Evolutionary conservation across 1,140 invertebrate genomes (phyloP), one percentile per base, ranked within the genome.

Genomic region (Theocolax elegans): DNA sequence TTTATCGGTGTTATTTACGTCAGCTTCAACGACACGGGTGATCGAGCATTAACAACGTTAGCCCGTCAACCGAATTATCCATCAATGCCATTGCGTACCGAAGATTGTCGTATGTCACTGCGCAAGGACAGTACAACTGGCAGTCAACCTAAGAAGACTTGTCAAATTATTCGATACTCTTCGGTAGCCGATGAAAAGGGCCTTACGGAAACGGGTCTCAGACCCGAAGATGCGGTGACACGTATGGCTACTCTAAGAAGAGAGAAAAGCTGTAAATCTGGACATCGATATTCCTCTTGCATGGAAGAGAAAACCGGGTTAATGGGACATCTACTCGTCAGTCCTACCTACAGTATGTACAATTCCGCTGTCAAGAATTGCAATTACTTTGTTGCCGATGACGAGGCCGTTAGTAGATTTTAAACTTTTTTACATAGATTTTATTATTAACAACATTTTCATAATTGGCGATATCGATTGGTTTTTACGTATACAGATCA

Each of bases 11-110:
- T 21, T 1, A 0, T 29, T 29, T 27, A 9, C n/a, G n/a, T 15
- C 74, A 85, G 85, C 65, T 86, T 86, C 60, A 86, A 86, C 65
- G 85, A 86, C 49, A 85, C 85, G 15, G 84, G 84, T 21, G 84
- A 86, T 70, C 74, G 83, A 56, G 71, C 81, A 0, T 46, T 86
- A n/a, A 86, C 85, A 6, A 85, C 85, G 23, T 59, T 86, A 7
- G 83, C 83, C 40, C 78, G 83, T 46, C 85, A 86, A 40, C 83
- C 83, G 38, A 80, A 77, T 19, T 86, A 86, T 64, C 85, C 85
- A 10, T 85, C 83, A 25, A 86, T 86, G 85, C 85, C 85, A 0
- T 48, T 85, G 13, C 76, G 84, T 21, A 54, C 82, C 0, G 84
- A 86, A 17, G 84, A 86, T 12, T 83, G 81, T 48, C 81, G 81